Conservation (phyloP, 2,888 invertebrate genomes). For the Coremacera marginata region DNA sequence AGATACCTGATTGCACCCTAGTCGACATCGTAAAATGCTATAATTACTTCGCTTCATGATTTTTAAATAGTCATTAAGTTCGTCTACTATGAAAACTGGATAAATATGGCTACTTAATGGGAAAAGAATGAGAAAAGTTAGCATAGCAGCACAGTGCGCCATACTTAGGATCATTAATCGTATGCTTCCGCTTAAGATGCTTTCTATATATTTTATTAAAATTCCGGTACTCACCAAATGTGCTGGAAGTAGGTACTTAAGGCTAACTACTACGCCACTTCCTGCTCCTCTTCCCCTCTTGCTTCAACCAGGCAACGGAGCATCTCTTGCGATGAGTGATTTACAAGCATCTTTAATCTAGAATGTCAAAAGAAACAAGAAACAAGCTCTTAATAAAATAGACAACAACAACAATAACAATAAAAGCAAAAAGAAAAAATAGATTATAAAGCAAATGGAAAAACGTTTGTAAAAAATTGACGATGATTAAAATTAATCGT, state of each 20-base stretch:
- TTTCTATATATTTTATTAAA: background rate
- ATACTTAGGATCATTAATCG: background rate
- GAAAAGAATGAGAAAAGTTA: too few species aligned
- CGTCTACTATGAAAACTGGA: too few species aligned
- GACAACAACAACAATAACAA: conserved; percentile 1
- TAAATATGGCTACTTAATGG: too few species aligned
- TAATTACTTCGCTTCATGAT: too few species aligned
- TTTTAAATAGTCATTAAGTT: too few species aligned
- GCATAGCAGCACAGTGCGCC: too few species aligned
- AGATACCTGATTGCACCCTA: too few species aligned
- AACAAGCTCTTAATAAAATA: conserved; percentile 10
- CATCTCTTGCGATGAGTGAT: conserved; percentile 26
- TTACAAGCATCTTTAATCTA: conserved; percentile 31
- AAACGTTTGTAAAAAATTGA: conserved; percentile 19
- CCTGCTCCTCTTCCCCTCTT: background rate
- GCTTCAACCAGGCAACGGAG: background rate
- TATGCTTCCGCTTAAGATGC: background rate
- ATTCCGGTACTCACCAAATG: background rate
- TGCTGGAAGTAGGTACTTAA: background rate
- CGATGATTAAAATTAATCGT: conserved; percentile 43
- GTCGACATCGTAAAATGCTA: too few species aligned
- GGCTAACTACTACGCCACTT: background rate
- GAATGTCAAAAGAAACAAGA: conserved; percentile 16
- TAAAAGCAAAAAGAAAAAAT: background rate
- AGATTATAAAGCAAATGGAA: background rate